A percentile compares a stretch with the other conserved stretches of the same genome.
These are phyloP conservation scores for Pristis pectinata DNA, from an alignment of 2,797 vertebrate species.

Conservation along the genomic window DNA sequence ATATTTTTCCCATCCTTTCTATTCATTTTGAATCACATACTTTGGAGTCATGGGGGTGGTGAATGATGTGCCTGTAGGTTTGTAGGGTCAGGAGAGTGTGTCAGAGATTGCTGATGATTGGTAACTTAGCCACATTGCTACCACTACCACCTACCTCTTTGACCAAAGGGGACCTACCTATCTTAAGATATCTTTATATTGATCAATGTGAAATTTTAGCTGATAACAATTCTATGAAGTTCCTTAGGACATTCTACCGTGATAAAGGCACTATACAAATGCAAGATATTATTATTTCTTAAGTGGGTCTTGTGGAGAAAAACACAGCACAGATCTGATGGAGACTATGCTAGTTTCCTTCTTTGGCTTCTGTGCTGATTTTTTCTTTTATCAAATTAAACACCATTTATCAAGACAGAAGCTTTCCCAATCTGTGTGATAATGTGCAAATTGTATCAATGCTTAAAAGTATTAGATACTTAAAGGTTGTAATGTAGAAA, in stretches of 20 bases:
- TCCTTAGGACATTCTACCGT: neutral
- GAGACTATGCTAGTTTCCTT: neutral
- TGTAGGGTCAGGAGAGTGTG: too few species aligned
- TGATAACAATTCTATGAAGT: neutral
- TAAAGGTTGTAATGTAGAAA: neutral
- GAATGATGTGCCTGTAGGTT: neutral
- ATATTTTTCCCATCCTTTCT: neutral
- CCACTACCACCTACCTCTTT: neutral
- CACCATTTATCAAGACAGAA: neutral
- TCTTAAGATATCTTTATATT: neutral
- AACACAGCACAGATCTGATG: neutral
- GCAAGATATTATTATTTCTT: neutral
- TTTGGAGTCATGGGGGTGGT: neutral
- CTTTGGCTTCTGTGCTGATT: neutral
- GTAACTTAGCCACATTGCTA: too few species aligned
- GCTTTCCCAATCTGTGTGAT: neutral
- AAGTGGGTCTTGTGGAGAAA: neutral
- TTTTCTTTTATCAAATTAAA: too few species aligned
- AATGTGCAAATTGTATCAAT: neutral
- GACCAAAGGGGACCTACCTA: neutral
- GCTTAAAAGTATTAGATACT: neutral
- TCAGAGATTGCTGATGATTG: too few species aligned
- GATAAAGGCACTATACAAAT: neutral
- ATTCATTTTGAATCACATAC: neutral
- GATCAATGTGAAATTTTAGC: too few species aligned